Evolutionary conservation across 2,113 vertebrate species (phyloP).

Genomic region (Thunnus maccoyii): DNA sequence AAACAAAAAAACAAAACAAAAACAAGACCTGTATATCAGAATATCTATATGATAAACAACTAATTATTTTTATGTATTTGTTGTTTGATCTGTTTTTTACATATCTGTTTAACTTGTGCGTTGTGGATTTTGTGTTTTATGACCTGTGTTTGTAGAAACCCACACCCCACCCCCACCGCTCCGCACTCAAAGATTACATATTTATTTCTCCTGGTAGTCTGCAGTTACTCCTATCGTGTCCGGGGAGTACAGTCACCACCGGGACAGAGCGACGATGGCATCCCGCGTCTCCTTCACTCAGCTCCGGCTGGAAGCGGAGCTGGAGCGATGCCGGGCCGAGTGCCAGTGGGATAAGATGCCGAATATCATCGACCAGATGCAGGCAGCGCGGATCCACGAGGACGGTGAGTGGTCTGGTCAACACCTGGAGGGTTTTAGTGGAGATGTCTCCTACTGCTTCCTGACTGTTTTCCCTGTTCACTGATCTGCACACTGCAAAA

Average conservation of each 20-base stretch:
- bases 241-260: slow-evolving; percentile 78
- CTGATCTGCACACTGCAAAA: neutral
- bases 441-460: neutral
- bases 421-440: neutral
- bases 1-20: no score
- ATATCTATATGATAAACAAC: no score
- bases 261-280: slow-evolving; percentile 82
- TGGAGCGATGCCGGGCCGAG: slow-evolving; percentile 85
- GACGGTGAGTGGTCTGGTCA: slow-evolving; percentile 79
- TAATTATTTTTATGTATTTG: no score
- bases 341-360: slow-evolving; percentile 86
- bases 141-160: slow-evolving; percentile 3
- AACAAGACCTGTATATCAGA: neutral
- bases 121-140: neutral
- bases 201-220: slow-evolving; percentile 72
- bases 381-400: slow-evolving; percentile 80
- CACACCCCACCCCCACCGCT: neutral
- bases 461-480: neutral
- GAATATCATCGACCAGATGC: slow-evolving; percentile 81
- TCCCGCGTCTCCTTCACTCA: slow-evolving; percentile 84
- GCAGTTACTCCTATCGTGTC: slow-evolving; percentile 84
- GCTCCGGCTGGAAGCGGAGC: slow-evolving; percentile 82
- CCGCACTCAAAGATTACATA: slow-evolving; percentile 46
- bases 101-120: neutral
- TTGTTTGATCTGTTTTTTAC: no score